phyloP scores from a whole-genome alignment of 2,113 vertebrate species.

The Istiophorus platypterus region DNA sequence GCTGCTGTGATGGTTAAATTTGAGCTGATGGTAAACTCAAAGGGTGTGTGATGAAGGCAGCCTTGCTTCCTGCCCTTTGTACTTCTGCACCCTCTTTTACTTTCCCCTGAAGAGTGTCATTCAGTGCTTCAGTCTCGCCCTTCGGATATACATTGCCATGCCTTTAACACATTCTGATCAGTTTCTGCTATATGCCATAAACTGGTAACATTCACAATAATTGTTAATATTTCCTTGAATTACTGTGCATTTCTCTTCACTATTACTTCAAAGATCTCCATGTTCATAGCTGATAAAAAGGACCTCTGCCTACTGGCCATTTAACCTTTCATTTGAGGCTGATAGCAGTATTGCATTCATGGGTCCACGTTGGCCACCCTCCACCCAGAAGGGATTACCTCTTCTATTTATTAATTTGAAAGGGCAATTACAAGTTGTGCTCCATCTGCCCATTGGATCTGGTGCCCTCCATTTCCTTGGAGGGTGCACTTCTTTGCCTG shows the following conservation, averaged over 20 bases:
- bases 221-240: neutral
- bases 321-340: neutral
- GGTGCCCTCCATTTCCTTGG: neutral
- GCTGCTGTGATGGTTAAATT: neutral
- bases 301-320: neutral
- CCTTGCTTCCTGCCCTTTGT: constrained; percentile 11
- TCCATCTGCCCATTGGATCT: neutral
- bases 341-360: neutral
- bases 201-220: neutral
- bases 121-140: neutral
- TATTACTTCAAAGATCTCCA: neutral
- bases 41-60: neutral
- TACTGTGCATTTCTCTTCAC: constrained; percentile 12
- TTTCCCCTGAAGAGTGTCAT: neutral
- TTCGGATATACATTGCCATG: neutral
- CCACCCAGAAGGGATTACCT: neutral
- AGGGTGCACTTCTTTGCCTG: neutral
- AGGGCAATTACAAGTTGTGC: neutral
- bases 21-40: neutral
- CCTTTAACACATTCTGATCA: neutral
- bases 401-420: neutral
- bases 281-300: neutral
- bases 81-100: constrained; percentile 5
- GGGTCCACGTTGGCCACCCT: neutral
- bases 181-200: neutral